Evolutionary conservation across 2,113 vertebrate species (phyloP).

Genomic region (Otis tarda): DNA sequence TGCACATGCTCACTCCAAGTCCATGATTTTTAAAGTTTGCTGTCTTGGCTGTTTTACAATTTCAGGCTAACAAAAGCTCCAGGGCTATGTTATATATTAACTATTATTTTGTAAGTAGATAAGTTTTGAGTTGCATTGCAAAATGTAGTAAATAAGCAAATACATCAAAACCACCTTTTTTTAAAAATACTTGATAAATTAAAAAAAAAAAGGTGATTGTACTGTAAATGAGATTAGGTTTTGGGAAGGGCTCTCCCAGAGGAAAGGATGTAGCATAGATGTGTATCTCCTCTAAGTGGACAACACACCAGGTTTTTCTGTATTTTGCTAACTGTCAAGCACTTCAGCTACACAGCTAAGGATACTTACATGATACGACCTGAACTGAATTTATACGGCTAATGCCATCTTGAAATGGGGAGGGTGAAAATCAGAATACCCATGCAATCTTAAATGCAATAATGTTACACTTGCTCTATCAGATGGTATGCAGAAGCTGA

Average conservation of each 20-base stretch:
- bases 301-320: rapidly evolving
- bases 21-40: conserved; percentile 55
- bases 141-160: not conserved
- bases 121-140: not conserved
- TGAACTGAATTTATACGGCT: not conserved
- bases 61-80: conserved; percentile 50
- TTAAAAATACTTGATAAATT: not conserved
- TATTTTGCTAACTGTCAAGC: not conserved
- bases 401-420: not conserved
- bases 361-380: not conserved
- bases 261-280: not conserved
- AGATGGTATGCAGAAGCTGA: conserved; percentile 11
- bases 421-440: not conserved
- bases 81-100: not conserved
- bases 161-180: not conserved
- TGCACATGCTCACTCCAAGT: conserved; percentile 57
- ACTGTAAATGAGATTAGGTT: not conserved
- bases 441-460: not conserved
- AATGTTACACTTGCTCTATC: not conserved
- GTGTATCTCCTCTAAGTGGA: not conserved
- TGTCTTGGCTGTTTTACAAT: conserved; percentile 39
- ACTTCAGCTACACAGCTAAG: not conserved
- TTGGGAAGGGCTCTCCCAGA: not conserved
- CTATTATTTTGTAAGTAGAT: not conserved
- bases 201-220: not conserved